A percentile compares a stretch with the other conserved stretches of the same genome.
phyloP scores from a whole-genome alignment of 2,888 invertebrate species.

The Drosophila flavopinicola region DNA sequence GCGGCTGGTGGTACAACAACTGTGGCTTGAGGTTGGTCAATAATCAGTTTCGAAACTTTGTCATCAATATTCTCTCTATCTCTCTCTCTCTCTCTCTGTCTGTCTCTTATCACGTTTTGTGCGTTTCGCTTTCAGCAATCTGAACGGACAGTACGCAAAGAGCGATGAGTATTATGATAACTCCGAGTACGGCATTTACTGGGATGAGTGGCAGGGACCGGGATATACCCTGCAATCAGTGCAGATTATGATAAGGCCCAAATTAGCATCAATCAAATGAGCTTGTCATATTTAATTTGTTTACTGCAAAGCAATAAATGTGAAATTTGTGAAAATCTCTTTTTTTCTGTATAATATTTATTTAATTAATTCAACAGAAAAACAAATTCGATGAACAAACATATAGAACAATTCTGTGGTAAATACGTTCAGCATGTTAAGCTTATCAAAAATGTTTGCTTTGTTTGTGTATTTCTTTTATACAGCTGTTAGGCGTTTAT shows the following conservation, averaged over 20 bases:
- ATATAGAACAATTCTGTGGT: no score
- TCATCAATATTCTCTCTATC: background rate
- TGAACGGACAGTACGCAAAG: constrained; percentile 45
- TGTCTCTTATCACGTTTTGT: constrained; percentile 11
- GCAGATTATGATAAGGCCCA: constrained; percentile 50
- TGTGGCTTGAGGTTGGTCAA: constrained; percentile 87
- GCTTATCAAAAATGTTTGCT: no score
- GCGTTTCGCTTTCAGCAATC: constrained; percentile 31
- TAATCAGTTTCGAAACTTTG: background rate
- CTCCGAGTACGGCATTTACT: constrained; percentile 46
- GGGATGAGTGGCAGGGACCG: constrained; percentile 56
- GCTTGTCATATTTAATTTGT: background rate
- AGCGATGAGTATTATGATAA: constrained; percentile 44
- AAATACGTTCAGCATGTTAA: no score
- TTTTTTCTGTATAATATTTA: no score
- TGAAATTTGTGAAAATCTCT: background rate
- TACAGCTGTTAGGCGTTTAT: no score
- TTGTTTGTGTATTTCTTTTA: no score
- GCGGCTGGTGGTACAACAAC: constrained; percentile 90
- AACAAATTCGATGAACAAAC: no score
- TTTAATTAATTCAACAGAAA: no score
- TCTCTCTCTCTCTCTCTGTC: no score
- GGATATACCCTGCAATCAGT: constrained; percentile 41
- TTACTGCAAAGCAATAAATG: background rate
- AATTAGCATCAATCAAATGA: constrained; percentile 18